Conservation (phyloP, 2,113 vertebrate species). For the Rhabdomys dilectus region DNA sequence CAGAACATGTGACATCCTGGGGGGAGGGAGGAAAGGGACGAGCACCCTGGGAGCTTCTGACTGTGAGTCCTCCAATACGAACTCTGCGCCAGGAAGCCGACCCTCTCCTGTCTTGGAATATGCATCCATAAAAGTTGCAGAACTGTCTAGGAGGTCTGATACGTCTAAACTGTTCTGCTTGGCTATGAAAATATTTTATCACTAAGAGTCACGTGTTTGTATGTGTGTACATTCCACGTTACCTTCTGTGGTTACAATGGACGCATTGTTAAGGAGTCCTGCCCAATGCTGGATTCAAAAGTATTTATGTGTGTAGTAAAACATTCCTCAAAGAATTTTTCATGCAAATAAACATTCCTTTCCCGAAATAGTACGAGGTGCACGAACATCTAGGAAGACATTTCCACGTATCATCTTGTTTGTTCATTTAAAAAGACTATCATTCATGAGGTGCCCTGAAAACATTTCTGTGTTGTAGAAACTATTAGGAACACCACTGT, state of each 20-base stretch:
- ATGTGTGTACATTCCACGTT: neutral
- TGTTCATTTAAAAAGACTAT: constrained; percentile 28
- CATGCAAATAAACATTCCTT: constrained; percentile 34
- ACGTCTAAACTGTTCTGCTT: constrained; percentile 2
- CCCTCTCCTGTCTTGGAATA: constrained; percentile 14
- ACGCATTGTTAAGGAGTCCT: neutral
- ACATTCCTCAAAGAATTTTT: constrained; percentile 40
- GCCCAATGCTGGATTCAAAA: constrained; percentile 5
- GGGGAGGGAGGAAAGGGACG: too few species aligned
- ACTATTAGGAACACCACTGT: neutral
- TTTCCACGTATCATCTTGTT: neutral
- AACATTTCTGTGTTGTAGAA: constrained; percentile 1
- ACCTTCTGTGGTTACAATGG: neutral
- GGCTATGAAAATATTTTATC: constrained; percentile 15
- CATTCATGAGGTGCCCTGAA: constrained; percentile 36
- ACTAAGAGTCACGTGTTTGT: constrained; percentile 15
- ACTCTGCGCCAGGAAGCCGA: neutral
- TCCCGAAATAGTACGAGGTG: neutral
- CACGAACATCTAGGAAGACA: neutral
- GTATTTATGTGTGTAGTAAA: constrained; percentile 14
- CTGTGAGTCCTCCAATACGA: neutral
- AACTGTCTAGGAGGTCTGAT: neutral
- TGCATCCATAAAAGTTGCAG: neutral
- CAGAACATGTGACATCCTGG: neutral
- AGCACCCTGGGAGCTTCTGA: neutral